These are phyloP conservation scores for Pampus argenteus DNA, from an alignment of 2,797 vertebrate species.

Conservation along the genomic window DNA sequence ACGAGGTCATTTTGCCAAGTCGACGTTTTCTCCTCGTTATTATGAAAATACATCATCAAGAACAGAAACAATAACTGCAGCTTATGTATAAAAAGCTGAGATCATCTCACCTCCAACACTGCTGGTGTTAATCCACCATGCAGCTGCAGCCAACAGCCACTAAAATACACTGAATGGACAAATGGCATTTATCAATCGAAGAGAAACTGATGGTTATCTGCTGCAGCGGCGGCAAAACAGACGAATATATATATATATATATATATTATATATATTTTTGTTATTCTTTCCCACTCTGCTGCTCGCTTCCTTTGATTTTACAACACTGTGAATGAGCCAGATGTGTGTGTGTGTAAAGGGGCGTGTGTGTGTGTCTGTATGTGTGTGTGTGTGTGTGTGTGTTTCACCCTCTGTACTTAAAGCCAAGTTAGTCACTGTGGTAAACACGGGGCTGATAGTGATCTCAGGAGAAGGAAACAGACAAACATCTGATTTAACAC, in stretches of 20 bases:
- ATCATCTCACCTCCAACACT: slow-evolving; percentile 27
- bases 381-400: not conserved
- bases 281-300: slow-evolving; percentile 22
- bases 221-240: slow-evolving; percentile 12
- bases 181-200: slow-evolving; percentile 28
- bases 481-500: slow-evolving; percentile 48
- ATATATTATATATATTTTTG: too few species aligned
- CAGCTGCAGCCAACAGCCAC: slow-evolving; percentile 46
- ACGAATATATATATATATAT: too few species aligned
- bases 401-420: not conserved
- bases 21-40: not conserved
- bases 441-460: slow-evolving; percentile 28
- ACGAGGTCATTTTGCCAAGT: not conserved
- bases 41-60: not conserved
- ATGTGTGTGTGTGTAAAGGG: not conserved
- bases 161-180: slow-evolving; percentile 33
- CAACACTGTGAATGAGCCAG: not conserved
- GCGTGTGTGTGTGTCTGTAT: not conserved
- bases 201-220: slow-evolving; percentile 36
- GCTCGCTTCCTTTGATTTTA: not conserved
- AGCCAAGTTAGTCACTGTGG: slow-evolving; percentile 11
- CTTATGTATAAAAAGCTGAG: not conserved
- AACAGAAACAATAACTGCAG: slow-evolving; percentile 9
- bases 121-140: slow-evolving; percentile 42
- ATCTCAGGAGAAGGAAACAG: not conserved